Conservation (phyloP, 64 coral and sea anemone genomes). For the Acropora tenuis region DNA sequence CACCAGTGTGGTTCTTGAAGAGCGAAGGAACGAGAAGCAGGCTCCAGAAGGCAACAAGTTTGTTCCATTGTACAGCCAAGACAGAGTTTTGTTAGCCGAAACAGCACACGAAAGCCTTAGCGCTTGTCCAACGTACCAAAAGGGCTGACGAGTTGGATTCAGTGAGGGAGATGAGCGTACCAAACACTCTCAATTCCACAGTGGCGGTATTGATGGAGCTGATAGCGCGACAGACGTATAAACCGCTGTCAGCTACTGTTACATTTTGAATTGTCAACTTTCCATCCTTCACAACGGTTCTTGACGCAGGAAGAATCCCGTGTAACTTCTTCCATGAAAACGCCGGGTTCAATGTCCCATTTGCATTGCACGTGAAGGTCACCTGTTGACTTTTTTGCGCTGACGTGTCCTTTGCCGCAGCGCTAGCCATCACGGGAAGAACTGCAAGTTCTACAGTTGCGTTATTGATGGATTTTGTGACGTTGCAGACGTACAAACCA, state of each 20-base stretch:
- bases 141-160: not conserved
- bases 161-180: not conserved
- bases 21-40: not conserved
- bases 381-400: not conserved
- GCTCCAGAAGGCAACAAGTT: not conserved
- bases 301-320: not conserved
- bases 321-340: slow-evolving; percentile 15
- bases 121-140: not conserved
- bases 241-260: not conserved
- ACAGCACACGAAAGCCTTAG: not conserved
- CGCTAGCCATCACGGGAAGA: not conserved
- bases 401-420: not conserved
- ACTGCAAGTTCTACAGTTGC: not conserved
- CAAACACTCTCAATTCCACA: slow-evolving; percentile 12
- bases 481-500: not conserved
- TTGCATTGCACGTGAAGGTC: slow-evolving; percentile 7
- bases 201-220: not conserved
- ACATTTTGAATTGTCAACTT: not conserved
- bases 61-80: slow-evolving; percentile 1
- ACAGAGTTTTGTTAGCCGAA: not conserved
- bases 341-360: not conserved
- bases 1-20: not conserved
- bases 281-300: not conserved
- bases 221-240: slow-evolving; percentile 19
- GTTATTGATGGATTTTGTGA: not conserved